A percentile compares a stretch with the other conserved stretches of the same genome.
phyloP scores from a whole-genome alignment of 2,113 vertebrate genomes.

The Triplophysa siluroides region DNA sequence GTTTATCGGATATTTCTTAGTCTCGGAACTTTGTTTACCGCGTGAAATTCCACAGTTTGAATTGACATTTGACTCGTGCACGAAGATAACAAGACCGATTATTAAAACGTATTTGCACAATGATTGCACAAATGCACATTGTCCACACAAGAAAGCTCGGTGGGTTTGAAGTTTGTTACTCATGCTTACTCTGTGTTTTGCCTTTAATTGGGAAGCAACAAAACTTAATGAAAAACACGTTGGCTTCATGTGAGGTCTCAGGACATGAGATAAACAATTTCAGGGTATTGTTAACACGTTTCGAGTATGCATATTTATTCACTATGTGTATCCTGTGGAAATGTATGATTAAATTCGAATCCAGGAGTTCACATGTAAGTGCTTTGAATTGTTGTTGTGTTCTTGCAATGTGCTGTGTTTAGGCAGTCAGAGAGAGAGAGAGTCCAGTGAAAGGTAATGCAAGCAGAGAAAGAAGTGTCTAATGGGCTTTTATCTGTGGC shows the following conservation, averaged over 20 bases:
- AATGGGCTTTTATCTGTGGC: constrained; percentile 84
- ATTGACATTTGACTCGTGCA: constrained; percentile 76
- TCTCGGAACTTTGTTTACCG: constrained; percentile 82
- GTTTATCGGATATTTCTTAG: constrained; percentile 75
- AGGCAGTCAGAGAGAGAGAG: constrained; percentile 64
- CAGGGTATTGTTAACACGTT: not conserved
- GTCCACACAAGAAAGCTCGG: not conserved
- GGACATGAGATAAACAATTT: not conserved
- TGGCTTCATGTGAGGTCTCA: constrained; percentile 17
- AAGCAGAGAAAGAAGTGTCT: constrained; percentile 71
- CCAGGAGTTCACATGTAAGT: not conserved
- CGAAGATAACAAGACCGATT: constrained; percentile 82
- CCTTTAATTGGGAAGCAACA: not conserved
- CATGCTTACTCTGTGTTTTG: not conserved
- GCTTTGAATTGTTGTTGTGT: not conserved
- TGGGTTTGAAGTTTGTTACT: not conserved
- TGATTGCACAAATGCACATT: not conserved
- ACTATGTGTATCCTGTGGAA: not conserved
- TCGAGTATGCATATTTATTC: not conserved
- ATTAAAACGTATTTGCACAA: not conserved
- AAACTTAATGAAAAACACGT: constrained; percentile 13
- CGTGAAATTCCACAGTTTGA: constrained; percentile 78
- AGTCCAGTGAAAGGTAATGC: constrained; percentile 47
- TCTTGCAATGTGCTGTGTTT: constrained; percentile 1
- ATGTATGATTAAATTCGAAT: not conserved